Base-by-base conservation (phyloP, 2,113 vertebrate species). In the Tetraodon nigroviridis region DNA sequence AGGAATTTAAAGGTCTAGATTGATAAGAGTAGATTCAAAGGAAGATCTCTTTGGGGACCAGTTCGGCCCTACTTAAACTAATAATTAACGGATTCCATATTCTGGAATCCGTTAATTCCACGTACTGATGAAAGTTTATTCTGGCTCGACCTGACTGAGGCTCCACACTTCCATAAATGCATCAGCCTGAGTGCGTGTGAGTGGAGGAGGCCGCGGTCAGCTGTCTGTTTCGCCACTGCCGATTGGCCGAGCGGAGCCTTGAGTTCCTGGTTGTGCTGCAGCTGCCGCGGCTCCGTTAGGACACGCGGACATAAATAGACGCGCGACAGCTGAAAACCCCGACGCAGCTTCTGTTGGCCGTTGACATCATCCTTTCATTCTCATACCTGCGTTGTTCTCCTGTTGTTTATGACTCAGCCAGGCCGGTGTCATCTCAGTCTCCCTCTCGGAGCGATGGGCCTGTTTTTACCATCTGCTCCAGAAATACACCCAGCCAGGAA, bases 241-340 rank as follows among this genome's bases (percentile, higher is more conserved):
- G 75, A 69, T 50, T 54, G 54, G 45, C 16, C 20, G 32, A 37
- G 47, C 6, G 41, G 50, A 66, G 54, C 55, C 58, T 58, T 63
- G 76, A 85, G 76, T 80, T 82, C 80, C 66, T 73, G 72, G 79
- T 85, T 85, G 81, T 85, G 62, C 67, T 64, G 73, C 87, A 89
- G 80, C 86, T 89, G 85, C 73, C 83, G 64, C 64, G 14, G 3
- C 75, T 81, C 55, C 22, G 67, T 88, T 75, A 81, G 69, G 71
- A 69, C 67, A 16, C 45, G 54, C 58, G 44, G 79, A 78, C 83
- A 57, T 47, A 84, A 86, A 87, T 84, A 85, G 82, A 61, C 69
- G 53, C 58, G 45, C 60, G 59, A 48, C 46, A 47, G 42, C 56
- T 37, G 32, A 37, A 37, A 8, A 37, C 12, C 32, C 12, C 11